Base-by-base conservation (phyloP, 2,888 invertebrate genomes). In the Metallyticus violacea region DNA sequence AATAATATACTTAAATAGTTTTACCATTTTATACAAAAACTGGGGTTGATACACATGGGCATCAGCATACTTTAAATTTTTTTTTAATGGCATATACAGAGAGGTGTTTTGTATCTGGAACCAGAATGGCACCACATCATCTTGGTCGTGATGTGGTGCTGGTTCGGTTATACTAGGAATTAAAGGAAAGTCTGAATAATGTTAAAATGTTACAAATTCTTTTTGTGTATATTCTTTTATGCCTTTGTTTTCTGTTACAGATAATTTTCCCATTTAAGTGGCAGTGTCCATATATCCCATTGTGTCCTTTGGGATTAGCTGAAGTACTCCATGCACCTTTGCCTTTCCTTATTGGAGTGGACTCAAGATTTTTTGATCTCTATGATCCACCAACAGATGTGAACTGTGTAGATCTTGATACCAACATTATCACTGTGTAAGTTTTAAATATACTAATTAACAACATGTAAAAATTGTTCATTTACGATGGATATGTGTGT, bases 261-360 rank as follows among this genome's bases (percentile, higher is more conserved):
- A 92, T 99, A 90, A 94, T 99, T 89, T 99, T 99, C 92, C 99
- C 99, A 0, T 99, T 99, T 92, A 99, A 99, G 92, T 99, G 99
- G 99, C 99, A 99, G 92, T 99, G 99, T 91, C 99, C 99, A 0
- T 99, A 99, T 92, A 99, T 99, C 93, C 99, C 99, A 2, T 93
- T 99, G 85, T 99, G 99, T 93, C 99, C 99, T 15, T 93, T 99
- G 91, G 97, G 97, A 87, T 93, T 99, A 90, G 98, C 98, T n/a
- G 97, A 98, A 93, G 98, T 99, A 5, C 93, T 99, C 85, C 98
- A 99, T 91, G 99, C 99, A 25, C 99, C 99, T 0, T 93, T 99
- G 89, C 99, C 99, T 2, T 99, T 99, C 92, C 94, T 99, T 89
- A 98, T 99, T 90, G 99, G 99, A 79, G 98, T 99, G 2, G 99